Evolutionary conservation across 1,140 invertebrate genomes (phyloP).

Genomic region (Tetramorium simillimum): DNA sequence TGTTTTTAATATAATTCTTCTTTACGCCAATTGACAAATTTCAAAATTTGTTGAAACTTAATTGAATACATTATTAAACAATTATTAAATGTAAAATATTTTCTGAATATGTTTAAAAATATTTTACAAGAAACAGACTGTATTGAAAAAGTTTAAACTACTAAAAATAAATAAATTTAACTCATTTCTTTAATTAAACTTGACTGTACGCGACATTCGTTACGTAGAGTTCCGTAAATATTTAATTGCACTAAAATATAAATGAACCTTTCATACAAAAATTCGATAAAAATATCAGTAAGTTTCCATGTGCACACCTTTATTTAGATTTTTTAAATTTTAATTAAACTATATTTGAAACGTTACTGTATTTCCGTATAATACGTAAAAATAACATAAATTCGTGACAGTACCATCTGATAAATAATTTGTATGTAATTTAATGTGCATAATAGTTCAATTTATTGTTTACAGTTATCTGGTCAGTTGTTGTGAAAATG

Average conservation of each 20-base stretch:
- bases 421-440: neutral
- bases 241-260: neutral
- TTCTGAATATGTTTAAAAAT: neutral
- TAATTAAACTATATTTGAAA: neutral
- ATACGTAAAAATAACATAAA: neutral
- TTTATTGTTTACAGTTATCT: neutral
- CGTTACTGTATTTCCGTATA: neutral
- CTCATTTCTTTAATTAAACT: constrained; percentile 8
- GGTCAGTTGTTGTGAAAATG: neutral
- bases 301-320: neutral
- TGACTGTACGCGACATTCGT: neutral
- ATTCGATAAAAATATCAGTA: neutral
- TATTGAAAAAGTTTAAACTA: neutral
- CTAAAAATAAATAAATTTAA: neutral
- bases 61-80: neutral
- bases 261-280: neutral
- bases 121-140: neutral
- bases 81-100: neutral
- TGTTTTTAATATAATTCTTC: constrained; percentile 23
- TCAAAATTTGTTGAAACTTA: neutral
- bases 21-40: neutral
- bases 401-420: neutral
- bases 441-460: neutral
- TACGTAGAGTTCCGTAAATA: neutral
- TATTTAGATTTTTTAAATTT: constrained; percentile 4